Evolutionary conservation across 64 coral and sea anemone genomes (phyloP).

Genomic region (Porites australiensis): DNA sequence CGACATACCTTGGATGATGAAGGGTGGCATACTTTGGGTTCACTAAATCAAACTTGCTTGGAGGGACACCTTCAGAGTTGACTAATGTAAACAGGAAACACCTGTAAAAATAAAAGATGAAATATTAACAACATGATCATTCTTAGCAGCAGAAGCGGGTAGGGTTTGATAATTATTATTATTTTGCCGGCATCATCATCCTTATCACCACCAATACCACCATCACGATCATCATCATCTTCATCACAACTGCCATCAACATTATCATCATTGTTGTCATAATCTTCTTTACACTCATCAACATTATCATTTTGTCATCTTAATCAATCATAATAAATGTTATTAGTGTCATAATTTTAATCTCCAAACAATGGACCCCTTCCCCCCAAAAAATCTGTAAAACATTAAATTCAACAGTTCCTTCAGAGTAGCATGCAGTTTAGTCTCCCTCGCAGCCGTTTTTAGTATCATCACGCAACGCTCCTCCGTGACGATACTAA

Average conservation of each 20-base stretch:
- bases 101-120: conserved; percentile 9
- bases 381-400: too few species aligned
- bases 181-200: not conserved
- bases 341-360: too few species aligned
- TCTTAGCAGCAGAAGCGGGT: not conserved
- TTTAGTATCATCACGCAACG: too few species aligned
- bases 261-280: not conserved
- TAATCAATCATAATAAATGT: too few species aligned
- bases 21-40: conserved; percentile 89
- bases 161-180: too few species aligned
- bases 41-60: conserved; percentile 73
- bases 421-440: too few species aligned
- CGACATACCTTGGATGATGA: conserved; percentile 83
- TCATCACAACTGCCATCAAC: not conserved
- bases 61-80: conserved; percentile 68
- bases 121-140: not conserved
- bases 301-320: not conserved
- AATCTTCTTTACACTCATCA: not conserved
- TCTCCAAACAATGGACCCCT: too few species aligned
- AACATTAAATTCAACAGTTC: too few species aligned
- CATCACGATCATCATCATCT: not conserved
- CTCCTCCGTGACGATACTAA: too few species aligned
- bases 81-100: conserved; percentile 89
- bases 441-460: too few species aligned
- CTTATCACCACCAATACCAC: not conserved